phyloP scores from a whole-genome alignment of 1,140 invertebrate species.

The Drosophila novamexicana region DNA sequence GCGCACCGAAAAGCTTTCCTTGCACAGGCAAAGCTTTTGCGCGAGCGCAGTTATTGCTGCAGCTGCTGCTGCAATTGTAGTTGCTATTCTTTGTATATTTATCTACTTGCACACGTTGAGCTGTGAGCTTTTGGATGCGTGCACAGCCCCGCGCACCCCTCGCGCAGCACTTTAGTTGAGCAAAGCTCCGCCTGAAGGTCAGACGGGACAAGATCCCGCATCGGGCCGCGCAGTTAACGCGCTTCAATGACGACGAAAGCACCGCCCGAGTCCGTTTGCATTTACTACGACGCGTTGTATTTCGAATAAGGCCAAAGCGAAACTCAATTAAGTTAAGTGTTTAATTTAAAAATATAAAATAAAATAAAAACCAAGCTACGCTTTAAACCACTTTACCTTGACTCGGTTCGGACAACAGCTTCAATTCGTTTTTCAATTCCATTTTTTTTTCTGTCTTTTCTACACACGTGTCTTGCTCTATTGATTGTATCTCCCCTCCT shows the following conservation, averaged over 20 bases:
- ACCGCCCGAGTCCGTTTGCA: conserved; percentile 48
- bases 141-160: background rate
- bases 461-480: conserved; percentile 64
- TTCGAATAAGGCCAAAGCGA: conserved; percentile 13
- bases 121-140: background rate
- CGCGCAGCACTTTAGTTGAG: conserved; percentile 5
- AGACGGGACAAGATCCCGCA: conserved; percentile 60
- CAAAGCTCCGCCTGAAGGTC: conserved; percentile 64
- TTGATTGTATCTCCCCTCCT: conserved; percentile 33
- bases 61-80: background rate
- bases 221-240: conserved; percentile 54
- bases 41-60: conserved; percentile 7
- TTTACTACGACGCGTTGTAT: conserved; percentile 47
- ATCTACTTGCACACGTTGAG: conserved; percentile 30
- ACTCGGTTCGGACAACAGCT: conserved; percentile 44
- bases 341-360: conserved; percentile 10
- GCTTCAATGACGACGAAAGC: conserved; percentile 71
- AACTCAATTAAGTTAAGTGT: conserved; percentile 32
- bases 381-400: conserved; percentile 31
- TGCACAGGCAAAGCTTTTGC: conserved; percentile 12
- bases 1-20: background rate
- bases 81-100: background rate
- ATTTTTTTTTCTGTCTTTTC: conserved; percentile 46
- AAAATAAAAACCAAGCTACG: background rate
- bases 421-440: conserved; percentile 33